Evolutionary conservation across 2,888 invertebrate genomes (phyloP), one percentile per base, ranked within the genome.

Genomic region (Cryptophagus acutangulus): DNA sequence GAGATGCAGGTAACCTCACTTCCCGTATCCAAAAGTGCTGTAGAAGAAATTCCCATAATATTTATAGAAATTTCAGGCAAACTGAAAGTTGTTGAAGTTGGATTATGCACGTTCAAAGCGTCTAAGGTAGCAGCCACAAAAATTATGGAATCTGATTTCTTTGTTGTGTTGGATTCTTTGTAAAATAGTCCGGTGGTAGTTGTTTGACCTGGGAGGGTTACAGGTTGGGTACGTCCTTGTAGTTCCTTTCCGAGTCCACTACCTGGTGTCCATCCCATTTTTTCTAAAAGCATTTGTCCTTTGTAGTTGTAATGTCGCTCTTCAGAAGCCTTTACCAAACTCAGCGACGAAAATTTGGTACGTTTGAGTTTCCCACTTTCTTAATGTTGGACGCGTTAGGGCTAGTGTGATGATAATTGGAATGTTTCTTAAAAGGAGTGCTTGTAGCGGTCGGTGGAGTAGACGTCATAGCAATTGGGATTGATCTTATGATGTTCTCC

Each of bases 1-100:
- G 36, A 36, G 3, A 41, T 10, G 15, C 36, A 36, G 24, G 41
- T 31, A 16, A 41, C n/a, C 17, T 41, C 41, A 14, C 31, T 36
- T n/a, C 41, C 41, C 9, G 36, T 41, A 14, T 41, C 41, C 15
- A 41, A n/a, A 6, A 41, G 10, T 1, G 41, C 33, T 2, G 3
- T 24, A 9, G 30, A 33, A 17, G 1, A 3, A 2, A 14, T 18
- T n/a, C 17, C 38, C 16, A n/a, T 38, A 16, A 38, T 3, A 5
- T 15, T 16, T 5, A 31, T 16, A n/a, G 4, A 3, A 3, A 31
- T 13, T 15, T 31, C 31, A 3, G 31, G 31, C 3, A 13, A 31
- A 4, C 10, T 12, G 4, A 13, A 26, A 13, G n/a, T 3, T 26
- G 12, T 12, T n/a, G 26, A 8, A 8, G 9, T 20, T 8, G 20